Evolutionary conservation across 2,888 invertebrate genomes (phyloP).

Genomic region (Nysson spinosus): DNA sequence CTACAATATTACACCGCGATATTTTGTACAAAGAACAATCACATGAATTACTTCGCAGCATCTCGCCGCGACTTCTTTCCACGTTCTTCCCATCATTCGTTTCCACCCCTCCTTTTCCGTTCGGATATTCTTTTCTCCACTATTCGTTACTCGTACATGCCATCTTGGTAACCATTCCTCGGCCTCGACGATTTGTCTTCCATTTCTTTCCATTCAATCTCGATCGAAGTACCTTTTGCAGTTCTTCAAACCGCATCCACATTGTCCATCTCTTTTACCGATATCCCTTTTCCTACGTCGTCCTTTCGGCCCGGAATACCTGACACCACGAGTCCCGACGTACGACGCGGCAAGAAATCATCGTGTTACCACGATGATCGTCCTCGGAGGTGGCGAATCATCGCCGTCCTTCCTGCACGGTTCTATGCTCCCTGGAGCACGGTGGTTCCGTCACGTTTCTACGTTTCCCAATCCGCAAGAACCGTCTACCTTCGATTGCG

Average conservation of each 20-base stretch:
- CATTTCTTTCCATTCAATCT: background rate
- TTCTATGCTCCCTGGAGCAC: slow-evolving; percentile 45
- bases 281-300: slow-evolving; percentile 13
- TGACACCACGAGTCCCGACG: slow-evolving; percentile 39
- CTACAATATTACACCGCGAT: slow-evolving; percentile 77
- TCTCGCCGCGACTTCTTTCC: slow-evolving; percentile 30
- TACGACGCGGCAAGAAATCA: slow-evolving; percentile 34
- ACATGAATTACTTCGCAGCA: slow-evolving; percentile 77
- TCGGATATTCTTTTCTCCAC: background rate
- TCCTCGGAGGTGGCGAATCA: slow-evolving; percentile 31
- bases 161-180: no score
- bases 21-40: slow-evolving; percentile 83
- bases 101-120: slow-evolving; percentile 12
- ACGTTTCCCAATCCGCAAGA: slow-evolving; percentile 51
- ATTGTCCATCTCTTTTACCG: slow-evolving; percentile 11
- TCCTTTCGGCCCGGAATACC: slow-evolving; percentile 25
- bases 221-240: background rate
- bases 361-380: slow-evolving; percentile 31
- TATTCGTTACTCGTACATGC: background rate
- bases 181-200: background rate
- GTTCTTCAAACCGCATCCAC: slow-evolving; percentile 10
- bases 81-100: slow-evolving; percentile 28
- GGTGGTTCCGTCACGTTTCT: slow-evolving; percentile 44
- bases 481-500: slow-evolving; percentile 45
- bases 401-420: slow-evolving; percentile 24